Conservation (phyloP, 2,113 vertebrate species). For the Alouatta palliata region DNA sequence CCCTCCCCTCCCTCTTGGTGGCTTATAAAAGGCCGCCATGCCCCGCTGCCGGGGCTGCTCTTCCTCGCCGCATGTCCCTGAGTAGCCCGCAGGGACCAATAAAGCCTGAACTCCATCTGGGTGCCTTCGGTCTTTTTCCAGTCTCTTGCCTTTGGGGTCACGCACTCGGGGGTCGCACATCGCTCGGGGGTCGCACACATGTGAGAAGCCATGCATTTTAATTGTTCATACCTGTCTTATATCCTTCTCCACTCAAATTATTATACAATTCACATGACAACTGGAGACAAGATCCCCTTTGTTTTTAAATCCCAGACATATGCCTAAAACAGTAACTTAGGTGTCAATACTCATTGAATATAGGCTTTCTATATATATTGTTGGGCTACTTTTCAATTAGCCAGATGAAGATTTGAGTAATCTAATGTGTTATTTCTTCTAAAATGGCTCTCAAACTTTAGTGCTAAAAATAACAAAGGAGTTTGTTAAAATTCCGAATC, state of each 20-base stretch:
- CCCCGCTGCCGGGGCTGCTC: too few species aligned
- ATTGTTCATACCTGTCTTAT: not conserved
- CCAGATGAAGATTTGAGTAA: not conserved
- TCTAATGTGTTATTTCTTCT: not conserved
- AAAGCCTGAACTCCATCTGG: too few species aligned
- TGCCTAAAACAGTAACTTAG: not conserved
- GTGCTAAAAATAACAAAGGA: not conserved
- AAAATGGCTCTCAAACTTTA: not conserved
- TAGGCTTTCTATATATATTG: not conserved
- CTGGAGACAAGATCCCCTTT: not conserved
- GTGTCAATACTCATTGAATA: not conserved
- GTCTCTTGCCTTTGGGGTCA: too few species aligned
- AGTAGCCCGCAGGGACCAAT: too few species aligned
- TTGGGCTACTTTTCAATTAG: not conserved
- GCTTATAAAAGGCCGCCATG: too few species aligned
- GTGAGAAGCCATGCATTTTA: not conserved
- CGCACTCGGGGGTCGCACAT: too few species aligned
- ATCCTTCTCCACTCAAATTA: not conserved
- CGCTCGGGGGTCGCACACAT: too few species aligned
- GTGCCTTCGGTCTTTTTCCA: too few species aligned
- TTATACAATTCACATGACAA: constrained; percentile 5
- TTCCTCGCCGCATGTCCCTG: too few species aligned
- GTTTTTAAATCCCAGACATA: not conserved
- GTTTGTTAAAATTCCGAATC: not conserved
- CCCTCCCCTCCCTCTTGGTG: too few species aligned